phyloP scores from a whole-genome alignment of 2,888 invertebrate species.

The Campoplex nolae region DNA sequence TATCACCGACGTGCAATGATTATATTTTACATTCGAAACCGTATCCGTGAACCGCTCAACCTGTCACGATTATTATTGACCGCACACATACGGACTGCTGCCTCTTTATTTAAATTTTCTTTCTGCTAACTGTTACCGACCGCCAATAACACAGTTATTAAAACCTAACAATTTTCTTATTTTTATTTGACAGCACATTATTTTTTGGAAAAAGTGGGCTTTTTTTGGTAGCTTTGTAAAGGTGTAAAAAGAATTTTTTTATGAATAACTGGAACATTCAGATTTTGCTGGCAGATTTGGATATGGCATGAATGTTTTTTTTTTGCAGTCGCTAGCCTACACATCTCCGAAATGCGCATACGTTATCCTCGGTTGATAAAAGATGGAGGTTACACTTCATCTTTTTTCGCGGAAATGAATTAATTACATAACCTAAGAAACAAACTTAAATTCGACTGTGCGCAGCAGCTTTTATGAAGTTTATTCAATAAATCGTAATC shows the following conservation, averaged over 20 bases:
- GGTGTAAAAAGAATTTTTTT: no score
- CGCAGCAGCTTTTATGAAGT: not conserved
- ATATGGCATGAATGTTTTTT: no score
- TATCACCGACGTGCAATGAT: slow-evolving; percentile 24
- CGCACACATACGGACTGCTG: not conserved
- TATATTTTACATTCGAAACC: slow-evolving; percentile 26
- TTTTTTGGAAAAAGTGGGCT: no score
- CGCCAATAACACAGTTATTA: not conserved
- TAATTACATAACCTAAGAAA: slow-evolving; percentile 28
- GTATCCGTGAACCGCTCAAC: slow-evolving; percentile 10
- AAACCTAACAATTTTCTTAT: not conserved
- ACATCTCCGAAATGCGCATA: no score
- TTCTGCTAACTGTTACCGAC: not conserved
- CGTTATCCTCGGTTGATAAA: not conserved
- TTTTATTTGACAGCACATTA: not conserved
- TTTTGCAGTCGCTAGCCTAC: no score
- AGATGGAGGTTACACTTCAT: not conserved
- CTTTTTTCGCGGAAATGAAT: not conserved
- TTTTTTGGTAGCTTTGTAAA: no score
- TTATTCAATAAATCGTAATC: slow-evolving; percentile 1
- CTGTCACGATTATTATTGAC: slow-evolving; percentile 10
- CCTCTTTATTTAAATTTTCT: not conserved
- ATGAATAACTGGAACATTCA: no score
- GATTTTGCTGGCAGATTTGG: no score
- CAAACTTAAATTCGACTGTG: not conserved